Base-by-base conservation (phyloP, 1,140 invertebrate genomes). In the Ips nitidus region DNA sequence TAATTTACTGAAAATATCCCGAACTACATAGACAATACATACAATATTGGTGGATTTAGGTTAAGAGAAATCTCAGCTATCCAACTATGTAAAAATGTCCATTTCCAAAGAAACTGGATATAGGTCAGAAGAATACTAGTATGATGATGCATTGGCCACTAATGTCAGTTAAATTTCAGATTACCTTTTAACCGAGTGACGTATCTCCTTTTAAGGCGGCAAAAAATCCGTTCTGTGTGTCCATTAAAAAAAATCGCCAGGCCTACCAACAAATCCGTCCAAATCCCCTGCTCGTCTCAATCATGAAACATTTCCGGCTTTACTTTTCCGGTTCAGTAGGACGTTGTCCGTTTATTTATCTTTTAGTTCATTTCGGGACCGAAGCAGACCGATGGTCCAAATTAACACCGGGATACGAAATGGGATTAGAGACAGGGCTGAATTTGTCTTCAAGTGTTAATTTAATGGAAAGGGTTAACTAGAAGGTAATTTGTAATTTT, bases 311-410 rank as follows among this genome's bases (percentile, higher is more conserved):
- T 50, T 50, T 50, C 45, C 45, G 45, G 45, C 45, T 50, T 50
- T 50, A 50, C 45, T 50, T 50, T 50, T 50, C 45, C 45, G 45
- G 45, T 50, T 50, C 45, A 50, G 45, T 50, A 50, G 45, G 45
- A 50, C 45, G 45, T 50, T 50, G 45, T 50, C 45, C 45, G 45
- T 50, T 50, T 50, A 50, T 50, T 50, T 50, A 50, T 22, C 6
- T 50, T 50, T 50, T 50, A 50, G 45, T 22, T 50, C 45, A 50
- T 50, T 50, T 50, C 45, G 45, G 45, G 3, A 22, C 45, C 45
- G 3, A 50, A 50, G 6, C 22, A 50, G 45, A 50, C 45, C 45
- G 45, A 50, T 50, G 45, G 45, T 1, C 45, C 6, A 50, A 50
- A 50, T 50, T 50, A 50, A 22, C 45, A 50, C 45, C 45, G 22